A percentile compares a stretch with the other conserved stretches of the same genome.
These are phyloP conservation scores for Nesoenas mayeri DNA, from an alignment of 2,113 vertebrate species.

Conservation along the genomic window DNA sequence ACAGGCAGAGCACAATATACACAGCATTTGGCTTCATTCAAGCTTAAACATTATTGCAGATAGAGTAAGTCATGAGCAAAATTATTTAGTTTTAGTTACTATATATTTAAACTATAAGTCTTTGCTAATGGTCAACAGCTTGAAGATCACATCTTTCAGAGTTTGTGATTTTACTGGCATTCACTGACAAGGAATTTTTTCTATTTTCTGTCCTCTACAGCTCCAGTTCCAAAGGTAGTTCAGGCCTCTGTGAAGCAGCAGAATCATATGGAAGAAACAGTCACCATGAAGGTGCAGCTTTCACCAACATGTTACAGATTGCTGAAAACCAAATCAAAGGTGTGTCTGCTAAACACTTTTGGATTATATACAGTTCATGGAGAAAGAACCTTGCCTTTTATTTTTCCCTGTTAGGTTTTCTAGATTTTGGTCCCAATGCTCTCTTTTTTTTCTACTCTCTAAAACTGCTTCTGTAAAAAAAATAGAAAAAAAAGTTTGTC, in stretches of 20 bases:
- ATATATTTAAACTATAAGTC: background rate
- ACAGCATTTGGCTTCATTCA: background rate
- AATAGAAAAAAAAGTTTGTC: background rate
- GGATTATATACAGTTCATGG: background rate
- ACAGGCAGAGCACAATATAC: background rate
- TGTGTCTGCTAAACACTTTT: background rate
- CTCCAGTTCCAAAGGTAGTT: slow-evolving; percentile 48
- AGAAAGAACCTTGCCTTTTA: background rate
- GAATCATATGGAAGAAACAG: slow-evolving; percentile 57
- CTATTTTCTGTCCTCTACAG: slow-evolving; percentile 51
- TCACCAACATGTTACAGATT: slow-evolving; percentile 24
- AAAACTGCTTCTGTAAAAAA: background rate
- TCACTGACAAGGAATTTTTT: background rate
- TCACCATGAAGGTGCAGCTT: slow-evolving; percentile 60
- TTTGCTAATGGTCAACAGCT: background rate
- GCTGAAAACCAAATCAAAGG: slow-evolving; percentile 53
- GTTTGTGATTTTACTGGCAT: background rate
- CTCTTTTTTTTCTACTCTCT: background rate
- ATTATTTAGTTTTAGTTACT: background rate
- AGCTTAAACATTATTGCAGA: background rate
- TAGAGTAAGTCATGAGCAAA: background rate
- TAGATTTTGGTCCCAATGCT: background rate
- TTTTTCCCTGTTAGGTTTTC: background rate
- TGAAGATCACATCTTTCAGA: background rate
- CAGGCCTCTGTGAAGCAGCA: slow-evolving; percentile 41